phyloP scores from a whole-genome alignment of 2,797 vertebrate genomes.

The Merluccius polli region DNA sequence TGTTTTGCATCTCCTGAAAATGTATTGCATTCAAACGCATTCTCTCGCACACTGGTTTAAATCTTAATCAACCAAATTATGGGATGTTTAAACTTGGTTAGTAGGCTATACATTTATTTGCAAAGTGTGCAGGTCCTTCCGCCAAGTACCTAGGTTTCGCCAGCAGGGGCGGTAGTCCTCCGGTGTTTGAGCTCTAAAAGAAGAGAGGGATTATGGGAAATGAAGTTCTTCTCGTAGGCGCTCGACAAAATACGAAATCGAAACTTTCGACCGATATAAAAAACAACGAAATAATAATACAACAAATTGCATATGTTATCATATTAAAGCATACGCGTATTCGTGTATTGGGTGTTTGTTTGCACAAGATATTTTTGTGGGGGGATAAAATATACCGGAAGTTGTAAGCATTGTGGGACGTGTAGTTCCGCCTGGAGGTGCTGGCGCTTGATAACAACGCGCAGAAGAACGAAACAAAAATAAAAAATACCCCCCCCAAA shows the following conservation, averaged over 20 bases:
- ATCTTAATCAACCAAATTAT: neutral
- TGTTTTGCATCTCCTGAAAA: neutral
- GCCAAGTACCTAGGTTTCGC: neutral
- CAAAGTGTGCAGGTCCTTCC: neutral
- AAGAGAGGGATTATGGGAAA: slow-evolving; percentile 47
- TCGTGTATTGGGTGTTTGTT: neutral
- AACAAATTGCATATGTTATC: neutral
- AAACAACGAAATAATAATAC: slow-evolving; percentile 11
- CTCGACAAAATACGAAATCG: slow-evolving; percentile 37
- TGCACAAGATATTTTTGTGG: neutral
- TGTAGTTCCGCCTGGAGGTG: slow-evolving; percentile 81
- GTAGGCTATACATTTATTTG: neutral
- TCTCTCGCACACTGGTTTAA: neutral
- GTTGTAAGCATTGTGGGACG: slow-evolving; percentile 80
- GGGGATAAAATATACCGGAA: slow-evolving; percentile 74
- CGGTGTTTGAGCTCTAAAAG: neutral
- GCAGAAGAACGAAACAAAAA: slow-evolving; percentile 71
- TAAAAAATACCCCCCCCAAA: slow-evolving; percentile 43
- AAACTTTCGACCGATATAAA: slow-evolving; percentile 18
- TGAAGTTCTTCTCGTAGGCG: slow-evolving; percentile 54
- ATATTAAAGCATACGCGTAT: neutral
- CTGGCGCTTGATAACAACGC: slow-evolving; percentile 64
- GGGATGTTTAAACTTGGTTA: neutral
- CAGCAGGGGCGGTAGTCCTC: neutral
- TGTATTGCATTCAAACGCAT: neutral